Percentiles rank a stretch among this genome's conserved stretches.
phyloP scores from a whole-genome alignment of 2,797 vertebrate species.

The Enteromius trimaculatus region DNA sequence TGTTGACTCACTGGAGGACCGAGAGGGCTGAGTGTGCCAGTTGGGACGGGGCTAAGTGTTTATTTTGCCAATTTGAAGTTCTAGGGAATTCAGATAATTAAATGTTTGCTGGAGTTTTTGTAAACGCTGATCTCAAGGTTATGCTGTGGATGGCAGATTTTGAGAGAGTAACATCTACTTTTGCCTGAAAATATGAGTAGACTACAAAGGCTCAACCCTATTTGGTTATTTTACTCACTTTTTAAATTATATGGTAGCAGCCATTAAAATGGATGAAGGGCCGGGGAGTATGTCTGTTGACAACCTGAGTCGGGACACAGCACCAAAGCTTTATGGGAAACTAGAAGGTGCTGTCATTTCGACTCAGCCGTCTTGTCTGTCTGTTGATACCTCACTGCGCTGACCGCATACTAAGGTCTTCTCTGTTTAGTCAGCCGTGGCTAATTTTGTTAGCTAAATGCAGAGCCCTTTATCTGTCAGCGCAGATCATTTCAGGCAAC shows the following conservation, averaged over 20 bases:
- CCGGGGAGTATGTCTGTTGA: conserved; percentile 5
- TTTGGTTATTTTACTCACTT: conserved; percentile 42
- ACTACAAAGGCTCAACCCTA: background rate
- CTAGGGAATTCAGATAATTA: background rate
- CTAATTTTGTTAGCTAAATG: conserved; percentile 25
- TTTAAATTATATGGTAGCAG: conserved; percentile 46
- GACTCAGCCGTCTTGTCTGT: background rate
- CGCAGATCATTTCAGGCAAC: conserved; percentile 37
- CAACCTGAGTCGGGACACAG: conserved; percentile 15
- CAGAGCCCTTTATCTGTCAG: conserved; percentile 27
- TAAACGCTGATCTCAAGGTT: background rate
- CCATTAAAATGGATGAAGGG: conserved; percentile 37
- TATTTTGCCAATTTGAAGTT: conserved; percentile 9
- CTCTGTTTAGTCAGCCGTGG: conserved; percentile 28
- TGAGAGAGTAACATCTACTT: background rate
- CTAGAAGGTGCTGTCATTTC: background rate
- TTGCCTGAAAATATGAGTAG: background rate
- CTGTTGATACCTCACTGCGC: background rate
- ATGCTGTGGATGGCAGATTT: background rate
- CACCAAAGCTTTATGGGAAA: background rate
- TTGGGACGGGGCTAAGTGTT: background rate
- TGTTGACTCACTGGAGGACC: background rate
- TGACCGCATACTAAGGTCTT: conserved; percentile 14
- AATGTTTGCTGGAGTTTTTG: conserved; percentile 13
- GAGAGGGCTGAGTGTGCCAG: background rate